A percentile compares a stretch with the other conserved stretches of the same genome.
phyloP scores from a whole-genome alignment of 2,888 invertebrate species.

The Acanthoscelides obtectus region DNA sequence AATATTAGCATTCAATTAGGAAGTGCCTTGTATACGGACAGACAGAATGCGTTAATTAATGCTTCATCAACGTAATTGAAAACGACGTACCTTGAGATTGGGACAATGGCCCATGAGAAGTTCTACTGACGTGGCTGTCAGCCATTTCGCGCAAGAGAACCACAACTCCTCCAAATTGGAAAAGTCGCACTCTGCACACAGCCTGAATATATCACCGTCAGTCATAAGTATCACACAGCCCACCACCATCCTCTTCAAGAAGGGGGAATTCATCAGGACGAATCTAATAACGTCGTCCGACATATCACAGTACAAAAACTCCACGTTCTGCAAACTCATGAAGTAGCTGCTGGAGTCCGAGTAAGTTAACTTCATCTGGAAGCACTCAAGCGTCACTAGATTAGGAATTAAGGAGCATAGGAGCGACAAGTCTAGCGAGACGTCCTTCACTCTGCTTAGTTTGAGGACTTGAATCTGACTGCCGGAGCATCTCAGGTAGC shows the following conservation, averaged over 20 bases:
- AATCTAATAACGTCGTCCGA: constrained; percentile 55
- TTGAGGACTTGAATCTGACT: constrained; percentile 35
- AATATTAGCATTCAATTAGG: too few species aligned
- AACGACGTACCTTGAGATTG: constrained; percentile 47
- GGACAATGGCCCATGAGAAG: constrained; percentile 64
- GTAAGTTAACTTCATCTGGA: constrained; percentile 59
- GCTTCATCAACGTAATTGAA: too few species aligned
- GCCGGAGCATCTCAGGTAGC: constrained; percentile 51
- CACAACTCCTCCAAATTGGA: constrained; percentile 61
- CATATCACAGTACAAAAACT: constrained; percentile 63
- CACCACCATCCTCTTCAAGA: constrained; percentile 58
- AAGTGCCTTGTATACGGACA: too few species aligned
- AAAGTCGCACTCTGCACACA: constrained; percentile 62
- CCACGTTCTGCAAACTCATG: constrained; percentile 59
- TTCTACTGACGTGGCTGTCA: constrained; percentile 61
- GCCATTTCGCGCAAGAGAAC: constrained; percentile 63
- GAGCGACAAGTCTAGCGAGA: constrained; percentile 35
- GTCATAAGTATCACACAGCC: constrained; percentile 62
- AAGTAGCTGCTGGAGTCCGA: constrained; percentile 55
- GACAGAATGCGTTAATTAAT: too few species aligned
- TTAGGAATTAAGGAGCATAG: constrained; percentile 45
- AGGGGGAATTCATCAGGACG: constrained; percentile 57
- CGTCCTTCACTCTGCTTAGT: constrained; percentile 36
- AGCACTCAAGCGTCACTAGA: constrained; percentile 60
- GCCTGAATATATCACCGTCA: constrained; percentile 64